Conservation (phyloP, 2,113 vertebrate species). For the Alligator sinensis region DNA sequence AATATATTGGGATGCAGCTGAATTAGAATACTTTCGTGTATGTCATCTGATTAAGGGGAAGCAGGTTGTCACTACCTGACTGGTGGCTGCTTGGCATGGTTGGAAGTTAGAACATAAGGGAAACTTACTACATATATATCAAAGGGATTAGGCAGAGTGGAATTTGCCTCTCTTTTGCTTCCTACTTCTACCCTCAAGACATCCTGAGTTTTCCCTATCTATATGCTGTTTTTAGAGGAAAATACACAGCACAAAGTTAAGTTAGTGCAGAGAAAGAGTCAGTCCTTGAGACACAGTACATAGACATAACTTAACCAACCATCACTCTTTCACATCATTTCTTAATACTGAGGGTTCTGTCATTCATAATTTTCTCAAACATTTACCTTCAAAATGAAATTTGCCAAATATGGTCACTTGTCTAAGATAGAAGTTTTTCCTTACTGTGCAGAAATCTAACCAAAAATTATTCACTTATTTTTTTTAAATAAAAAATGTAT, state of each 20-base stretch:
- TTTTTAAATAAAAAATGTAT: background rate
- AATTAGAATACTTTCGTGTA: background rate
- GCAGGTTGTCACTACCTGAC: background rate
- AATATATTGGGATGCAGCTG: background rate
- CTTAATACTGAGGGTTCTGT: background rate
- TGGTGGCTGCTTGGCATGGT: background rate
- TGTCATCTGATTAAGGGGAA: background rate
- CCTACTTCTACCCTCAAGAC: background rate
- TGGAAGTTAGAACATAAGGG: background rate
- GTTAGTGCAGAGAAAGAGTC: background rate
- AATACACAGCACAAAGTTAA: background rate
- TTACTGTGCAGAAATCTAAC: background rate
- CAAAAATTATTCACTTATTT: background rate
- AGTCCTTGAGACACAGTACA: background rate
- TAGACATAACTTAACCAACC: background rate
- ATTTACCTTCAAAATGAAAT: background rate
- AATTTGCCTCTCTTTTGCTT: accelerated
- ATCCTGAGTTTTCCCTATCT: background rate
- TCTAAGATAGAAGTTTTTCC: background rate
- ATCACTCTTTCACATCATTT: background rate
- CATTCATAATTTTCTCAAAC: background rate
- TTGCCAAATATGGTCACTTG: background rate
- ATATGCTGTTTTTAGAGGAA: background rate
- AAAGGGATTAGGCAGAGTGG: background rate
- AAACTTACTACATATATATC: background rate